Percentiles rank a stretch among this genome's conserved stretches.
Evolutionary conservation across 2,797 vertebrate species (phyloP).

Genomic region (Caiman crocodilus): DNA sequence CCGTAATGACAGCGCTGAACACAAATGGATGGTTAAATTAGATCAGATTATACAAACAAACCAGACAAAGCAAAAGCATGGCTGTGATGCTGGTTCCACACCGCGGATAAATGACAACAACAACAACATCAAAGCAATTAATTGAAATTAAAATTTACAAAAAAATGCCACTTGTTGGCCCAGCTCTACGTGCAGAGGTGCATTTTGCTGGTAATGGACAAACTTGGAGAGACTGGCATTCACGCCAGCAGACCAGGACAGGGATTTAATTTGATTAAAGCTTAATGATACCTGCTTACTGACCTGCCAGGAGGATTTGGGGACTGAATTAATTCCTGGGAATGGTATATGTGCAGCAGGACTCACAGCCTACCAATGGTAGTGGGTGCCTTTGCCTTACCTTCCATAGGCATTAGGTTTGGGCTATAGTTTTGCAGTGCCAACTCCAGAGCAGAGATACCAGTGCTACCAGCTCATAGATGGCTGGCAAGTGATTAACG

Average conservation of each 20-base stretch:
- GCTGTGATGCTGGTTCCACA: slow-evolving; percentile 25
- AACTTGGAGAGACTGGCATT: slow-evolving; percentile 4
- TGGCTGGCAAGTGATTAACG: too few species aligned
- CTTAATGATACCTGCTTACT: fast-evolving
- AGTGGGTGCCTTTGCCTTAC: fast-evolving
- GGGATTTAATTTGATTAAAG: neutral
- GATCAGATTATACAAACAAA: slow-evolving; percentile 61
- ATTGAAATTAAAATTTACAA: slow-evolving; percentile 42
- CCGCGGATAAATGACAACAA: neutral
- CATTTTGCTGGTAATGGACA: neutral
- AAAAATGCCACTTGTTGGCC: slow-evolving; percentile 31
- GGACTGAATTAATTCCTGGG: neutral
- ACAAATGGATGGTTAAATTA: slow-evolving; percentile 55
- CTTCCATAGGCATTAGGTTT: neutral
- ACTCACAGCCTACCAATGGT: neutral
- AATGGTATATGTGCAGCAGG: fast-evolving
- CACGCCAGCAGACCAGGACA: neutral
- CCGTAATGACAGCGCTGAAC: slow-evolving; percentile 28
- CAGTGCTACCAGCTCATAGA: neutral
- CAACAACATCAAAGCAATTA: neutral
- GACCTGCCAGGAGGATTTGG: neutral
- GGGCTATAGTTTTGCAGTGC: neutral
- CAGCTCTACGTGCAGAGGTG: slow-evolving; percentile 28
- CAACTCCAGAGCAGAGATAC: neutral
- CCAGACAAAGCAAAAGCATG: slow-evolving; percentile 41